A percentile compares a stretch with the other conserved stretches of the same genome.
phyloP scores from a whole-genome alignment of 2,888 invertebrate species.

The Euplexia lucipara region DNA sequence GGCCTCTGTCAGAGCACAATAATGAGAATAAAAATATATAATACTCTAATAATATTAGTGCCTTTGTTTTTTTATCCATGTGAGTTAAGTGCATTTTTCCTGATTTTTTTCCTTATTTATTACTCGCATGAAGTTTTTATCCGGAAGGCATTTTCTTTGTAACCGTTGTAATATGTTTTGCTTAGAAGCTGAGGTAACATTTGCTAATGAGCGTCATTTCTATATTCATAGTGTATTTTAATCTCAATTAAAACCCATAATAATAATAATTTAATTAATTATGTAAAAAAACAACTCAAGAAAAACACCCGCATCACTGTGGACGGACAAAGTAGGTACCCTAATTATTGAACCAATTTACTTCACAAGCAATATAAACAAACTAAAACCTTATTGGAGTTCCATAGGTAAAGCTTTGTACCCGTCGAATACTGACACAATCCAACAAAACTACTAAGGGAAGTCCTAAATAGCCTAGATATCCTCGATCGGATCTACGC shows the following conservation, averaged over 20 bases:
- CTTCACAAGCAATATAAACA: slow-evolving; percentile 8
- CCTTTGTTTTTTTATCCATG: too few relatives aligned
- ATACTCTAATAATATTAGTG: too few relatives aligned
- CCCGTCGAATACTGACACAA: slow-evolving; percentile 25
- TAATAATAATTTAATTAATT: too few relatives aligned
- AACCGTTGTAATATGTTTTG: slow-evolving; percentile 17
- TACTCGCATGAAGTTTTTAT: slow-evolving; percentile 17
- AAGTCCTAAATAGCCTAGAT: slow-evolving; percentile 28
- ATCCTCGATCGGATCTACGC: slow-evolving; percentile 18
- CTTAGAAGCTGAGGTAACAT: slow-evolving; percentile 23
- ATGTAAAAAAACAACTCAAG: too few relatives aligned
- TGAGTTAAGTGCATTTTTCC: not conserved
- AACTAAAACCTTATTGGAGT: slow-evolving; percentile 16
- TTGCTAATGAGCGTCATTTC: slow-evolving; percentile 27
- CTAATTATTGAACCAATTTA: too few relatives aligned
- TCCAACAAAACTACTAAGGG: slow-evolving; percentile 35
- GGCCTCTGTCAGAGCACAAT: too few relatives aligned
- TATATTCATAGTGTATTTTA: not conserved
- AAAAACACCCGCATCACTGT: too few relatives aligned
- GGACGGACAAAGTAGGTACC: not conserved
- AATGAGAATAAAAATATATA: too few relatives aligned
- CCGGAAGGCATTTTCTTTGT: slow-evolving; percentile 35
- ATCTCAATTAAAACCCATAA: not conserved
- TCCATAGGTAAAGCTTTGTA: slow-evolving; percentile 16
- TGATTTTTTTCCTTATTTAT: slow-evolving; percentile 8